Evolutionary conservation across 2,797 vertebrate species (phyloP).

Genomic region (Rhinella marina): DNA sequence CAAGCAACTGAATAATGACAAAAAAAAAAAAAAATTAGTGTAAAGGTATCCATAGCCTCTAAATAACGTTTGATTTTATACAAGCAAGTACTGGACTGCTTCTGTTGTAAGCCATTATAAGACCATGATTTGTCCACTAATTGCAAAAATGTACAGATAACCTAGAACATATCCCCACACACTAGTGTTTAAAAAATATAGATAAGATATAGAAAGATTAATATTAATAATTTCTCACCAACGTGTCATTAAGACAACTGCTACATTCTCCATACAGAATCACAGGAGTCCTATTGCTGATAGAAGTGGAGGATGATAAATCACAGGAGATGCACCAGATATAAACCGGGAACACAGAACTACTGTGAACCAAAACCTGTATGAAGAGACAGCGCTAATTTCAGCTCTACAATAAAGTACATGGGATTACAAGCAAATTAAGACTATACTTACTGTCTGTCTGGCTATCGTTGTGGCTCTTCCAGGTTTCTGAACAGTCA

Average conservation of each 20-base stretch:
- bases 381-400: not conserved
- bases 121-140: no score
- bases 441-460: slow-evolving; percentile 72
- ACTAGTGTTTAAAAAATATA: no score
- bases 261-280: slow-evolving; percentile 74
- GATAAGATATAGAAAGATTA: not conserved
- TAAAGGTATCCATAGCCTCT: no score
- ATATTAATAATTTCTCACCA: slow-evolving; percentile 38
- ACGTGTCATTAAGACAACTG: slow-evolving; percentile 68
- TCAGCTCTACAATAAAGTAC: not conserved
- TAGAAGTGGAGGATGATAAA: slow-evolving; percentile 58
- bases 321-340: slow-evolving; percentile 76
- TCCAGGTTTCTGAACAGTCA: slow-evolving; percentile 75
- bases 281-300: slow-evolving; percentile 64
- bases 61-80: no score
- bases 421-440: no score
- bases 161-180: no score
- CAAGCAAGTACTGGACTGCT: no score
- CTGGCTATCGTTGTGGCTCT: slow-evolving; percentile 68
- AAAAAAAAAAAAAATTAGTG: no score
- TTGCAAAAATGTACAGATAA: no score
- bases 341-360: slow-evolving; percentile 69
- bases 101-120: no score
- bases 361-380: slow-evolving; percentile 73
- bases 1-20: no score